Evolutionary conservation across 2,888 invertebrate genomes (phyloP).

Genomic region (Pelosia muscerda): DNA sequence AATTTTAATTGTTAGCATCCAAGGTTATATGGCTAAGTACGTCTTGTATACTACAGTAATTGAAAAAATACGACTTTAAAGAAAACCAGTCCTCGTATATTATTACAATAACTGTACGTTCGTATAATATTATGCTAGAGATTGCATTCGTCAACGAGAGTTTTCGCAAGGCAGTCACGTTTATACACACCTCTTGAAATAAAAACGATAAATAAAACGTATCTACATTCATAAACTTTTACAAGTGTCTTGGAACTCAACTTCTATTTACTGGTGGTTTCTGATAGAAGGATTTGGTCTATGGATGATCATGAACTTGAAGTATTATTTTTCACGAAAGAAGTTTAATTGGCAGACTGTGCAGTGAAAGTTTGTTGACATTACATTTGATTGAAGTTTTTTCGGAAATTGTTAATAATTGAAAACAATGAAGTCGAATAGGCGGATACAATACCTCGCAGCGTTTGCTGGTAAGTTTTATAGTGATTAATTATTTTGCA

Average conservation of each 20-base stretch:
- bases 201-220: neutral
- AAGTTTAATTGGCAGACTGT: neutral
- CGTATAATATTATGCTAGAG: neutral
- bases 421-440: neutral
- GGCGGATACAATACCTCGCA: neutral
- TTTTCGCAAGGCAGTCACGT: neutral
- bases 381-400: neutral
- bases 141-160: neutral
- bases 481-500: neutral
- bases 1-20: too few relatives aligned
- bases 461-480: neutral
- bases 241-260: too few relatives aligned
- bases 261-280: too few relatives aligned
- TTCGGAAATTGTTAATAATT: neutral
- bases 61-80: too few relatives aligned
- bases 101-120: neutral
- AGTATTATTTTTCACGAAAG: neutral
- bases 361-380: neutral
- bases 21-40: too few relatives aligned
- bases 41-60: too few relatives aligned
- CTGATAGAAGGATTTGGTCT: neutral
- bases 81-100: neutral
- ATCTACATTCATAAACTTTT: neutral
- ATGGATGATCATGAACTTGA: neutral
- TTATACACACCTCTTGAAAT: neutral